phyloP scores from a whole-genome alignment of 2,113 vertebrate genomes.

The Rutilus rutilus region DNA sequence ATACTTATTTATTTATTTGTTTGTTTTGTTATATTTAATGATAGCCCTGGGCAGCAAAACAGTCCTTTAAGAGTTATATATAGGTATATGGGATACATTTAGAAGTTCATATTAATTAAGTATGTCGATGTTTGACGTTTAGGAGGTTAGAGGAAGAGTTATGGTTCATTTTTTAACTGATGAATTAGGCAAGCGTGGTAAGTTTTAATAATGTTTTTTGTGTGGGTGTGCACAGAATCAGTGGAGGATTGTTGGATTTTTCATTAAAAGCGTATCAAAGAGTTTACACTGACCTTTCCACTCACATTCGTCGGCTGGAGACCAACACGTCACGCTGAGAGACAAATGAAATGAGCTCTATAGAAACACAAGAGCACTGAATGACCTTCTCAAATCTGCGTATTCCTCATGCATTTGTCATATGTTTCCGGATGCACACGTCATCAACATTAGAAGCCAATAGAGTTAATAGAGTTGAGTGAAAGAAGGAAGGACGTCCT shows the following conservation, averaged over 20 bases:
- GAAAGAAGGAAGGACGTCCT: conserved; percentile 1
- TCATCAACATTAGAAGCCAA: neutral
- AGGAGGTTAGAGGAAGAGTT: too few species aligned
- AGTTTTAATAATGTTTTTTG: neutral
- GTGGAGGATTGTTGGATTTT: conserved; percentile 15
- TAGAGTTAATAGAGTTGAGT: neutral
- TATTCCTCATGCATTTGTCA: neutral
- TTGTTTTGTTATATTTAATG: too few species aligned
- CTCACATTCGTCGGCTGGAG: neutral
- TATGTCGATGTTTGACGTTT: too few species aligned
- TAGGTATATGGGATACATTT: too few species aligned
- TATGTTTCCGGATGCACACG: neutral
- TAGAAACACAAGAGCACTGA: neutral
- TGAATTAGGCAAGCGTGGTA: neutral
- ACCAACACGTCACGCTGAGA: conserved; percentile 2
- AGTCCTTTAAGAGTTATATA: too few species aligned
- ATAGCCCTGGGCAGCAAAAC: too few species aligned
- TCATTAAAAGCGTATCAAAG: conserved; percentile 31
- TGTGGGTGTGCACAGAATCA: neutral
- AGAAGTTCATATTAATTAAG: too few species aligned
- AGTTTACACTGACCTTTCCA: conserved; percentile 14
- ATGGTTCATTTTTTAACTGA: neutral
- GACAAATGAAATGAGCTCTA: neutral
- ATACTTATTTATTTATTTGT: too few species aligned
- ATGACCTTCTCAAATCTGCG: neutral